These are phyloP conservation scores for Pseudomyrmex gracilis DNA, from an alignment of 1,140 invertebrate species.

Conservation along the genomic window DNA sequence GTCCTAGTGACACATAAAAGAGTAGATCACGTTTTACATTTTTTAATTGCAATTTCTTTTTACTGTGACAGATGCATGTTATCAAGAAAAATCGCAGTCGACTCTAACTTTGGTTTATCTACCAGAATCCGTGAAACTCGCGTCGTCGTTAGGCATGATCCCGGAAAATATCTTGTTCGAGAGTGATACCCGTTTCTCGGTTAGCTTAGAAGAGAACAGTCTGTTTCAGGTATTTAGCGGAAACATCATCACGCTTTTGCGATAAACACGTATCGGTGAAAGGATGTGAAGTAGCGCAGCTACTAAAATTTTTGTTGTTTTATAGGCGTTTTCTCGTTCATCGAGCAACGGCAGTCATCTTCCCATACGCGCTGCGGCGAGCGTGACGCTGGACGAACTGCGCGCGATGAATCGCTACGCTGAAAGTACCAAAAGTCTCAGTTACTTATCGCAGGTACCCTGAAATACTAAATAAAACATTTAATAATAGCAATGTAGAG, in stretches of 20 bases:
- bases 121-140: constrained; percentile 85
- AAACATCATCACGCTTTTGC: background rate
- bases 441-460: constrained; percentile 96
- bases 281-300: background rate
- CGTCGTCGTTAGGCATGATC: constrained; percentile 91
- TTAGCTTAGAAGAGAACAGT: constrained; percentile 94
- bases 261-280: background rate
- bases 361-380: constrained; percentile 82
- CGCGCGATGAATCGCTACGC: constrained; percentile 94
- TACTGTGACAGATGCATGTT: constrained; percentile 85
- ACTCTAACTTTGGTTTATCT: constrained; percentile 91
- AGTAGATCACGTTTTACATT: too few relatives aligned
- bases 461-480: too few relatives aligned
- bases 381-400: constrained; percentile 91
- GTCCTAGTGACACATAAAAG: too few relatives aligned
- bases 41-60: constrained; percentile 46
- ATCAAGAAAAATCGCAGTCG: constrained; percentile 94
- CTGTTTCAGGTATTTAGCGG: constrained; percentile 89
- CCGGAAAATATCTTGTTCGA: constrained; percentile 94
- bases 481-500: too few relatives aligned
- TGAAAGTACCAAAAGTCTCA: constrained; percentile 96
- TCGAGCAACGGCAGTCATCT: constrained; percentile 88
- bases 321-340: constrained; percentile 87
- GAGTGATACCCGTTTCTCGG: constrained; percentile 93
- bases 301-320: constrained; percentile 65